Evolutionary conservation across 2,888 invertebrate species (phyloP), one percentile per base, ranked within the genome.

Genomic region (Trileptium ribeirensis): DNA sequence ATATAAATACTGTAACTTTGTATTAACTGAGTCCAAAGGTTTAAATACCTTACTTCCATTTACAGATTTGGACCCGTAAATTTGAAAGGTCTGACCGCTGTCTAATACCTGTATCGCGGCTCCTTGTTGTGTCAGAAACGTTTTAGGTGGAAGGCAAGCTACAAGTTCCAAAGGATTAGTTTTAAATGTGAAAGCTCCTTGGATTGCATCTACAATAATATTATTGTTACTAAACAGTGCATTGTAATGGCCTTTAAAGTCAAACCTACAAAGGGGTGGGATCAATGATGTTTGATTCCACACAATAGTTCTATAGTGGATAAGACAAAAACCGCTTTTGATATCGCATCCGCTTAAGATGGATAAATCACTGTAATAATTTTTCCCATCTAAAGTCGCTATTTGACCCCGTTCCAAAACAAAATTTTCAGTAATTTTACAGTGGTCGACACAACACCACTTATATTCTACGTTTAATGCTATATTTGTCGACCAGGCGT

Each of bases 391-490:
- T 19, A 70, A 8, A 31, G 70, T 70, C 36, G 70, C 70, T 70
- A 70, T 29, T 3, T n/a, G 15, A n/a, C 70, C 70, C 36, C 29
- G 8, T 70, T 70, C 70, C 8, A 70, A 36, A 15, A 19, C 15
- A 29, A 70, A 70, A 15, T 3, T 70, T 15, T n/a, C 8, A 33
- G 36, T 8, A 33, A 8, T n/a, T 29, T 70, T 8, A n/a, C 70
- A 70, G 31, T 33, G 36, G 36, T 70, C 70, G 70, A 33, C 29
- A 36, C 70, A 70, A 70, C 70, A 70, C 70, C 70, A 70, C 36
- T n/a, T 70, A n/a, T 70, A 70, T 70, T 70, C 64, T 19, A 64
- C n/a, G n/a, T n/a, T 64, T 19, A 64, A 64, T 64, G 64, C n/a
- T 19, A 19, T 19, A n/a, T 64, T 19, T 64, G 64, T 64, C n/a